Conservation (phyloP, 1,140 invertebrate genomes). For the Subanguina moxae region DNA sequence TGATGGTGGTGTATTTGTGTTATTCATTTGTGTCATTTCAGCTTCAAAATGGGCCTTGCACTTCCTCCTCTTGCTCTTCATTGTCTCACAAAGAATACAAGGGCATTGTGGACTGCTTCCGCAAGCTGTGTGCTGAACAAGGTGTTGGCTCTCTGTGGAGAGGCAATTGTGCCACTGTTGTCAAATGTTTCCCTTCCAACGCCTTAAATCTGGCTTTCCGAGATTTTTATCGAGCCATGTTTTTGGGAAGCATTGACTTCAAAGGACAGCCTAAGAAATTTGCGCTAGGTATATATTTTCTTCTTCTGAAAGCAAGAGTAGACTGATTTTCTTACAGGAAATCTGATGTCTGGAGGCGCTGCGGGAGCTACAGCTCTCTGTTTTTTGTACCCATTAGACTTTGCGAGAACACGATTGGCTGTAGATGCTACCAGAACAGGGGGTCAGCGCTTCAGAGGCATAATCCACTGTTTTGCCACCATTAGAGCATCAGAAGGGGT, state of each 20-base stretch:
- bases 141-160: constrained; percentile 65
- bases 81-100: constrained; percentile 27
- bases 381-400: constrained; percentile 91
- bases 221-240: neutral
- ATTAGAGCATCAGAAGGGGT: constrained; percentile 53
- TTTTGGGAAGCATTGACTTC: constrained; percentile 18
- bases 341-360: constrained; percentile 84
- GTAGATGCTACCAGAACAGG: constrained; percentile 61
- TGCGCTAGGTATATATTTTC: constrained; percentile 10
- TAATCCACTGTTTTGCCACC: constrained; percentile 54
- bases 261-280: constrained; percentile 9
- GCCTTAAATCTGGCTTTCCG: constrained; percentile 61
- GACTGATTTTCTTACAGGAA: constrained; percentile 63
- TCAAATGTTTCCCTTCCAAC: constrained; percentile 60
- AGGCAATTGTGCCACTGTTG: constrained; percentile 60
- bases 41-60: constrained; percentile 9
- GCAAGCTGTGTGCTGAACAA: constrained; percentile 58
- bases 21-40: no score
- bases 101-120: constrained; percentile 53
- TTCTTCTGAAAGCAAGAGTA: constrained; percentile 64
- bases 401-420: constrained; percentile 78
- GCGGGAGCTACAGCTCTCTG: constrained; percentile 87
- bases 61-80: neutral
- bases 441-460: constrained; percentile 49
- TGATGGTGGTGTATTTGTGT: no score